These are phyloP conservation scores for Chironomus riparius DNA, from an alignment of 2,888 invertebrate genomes.

Conservation along the genomic window DNA sequence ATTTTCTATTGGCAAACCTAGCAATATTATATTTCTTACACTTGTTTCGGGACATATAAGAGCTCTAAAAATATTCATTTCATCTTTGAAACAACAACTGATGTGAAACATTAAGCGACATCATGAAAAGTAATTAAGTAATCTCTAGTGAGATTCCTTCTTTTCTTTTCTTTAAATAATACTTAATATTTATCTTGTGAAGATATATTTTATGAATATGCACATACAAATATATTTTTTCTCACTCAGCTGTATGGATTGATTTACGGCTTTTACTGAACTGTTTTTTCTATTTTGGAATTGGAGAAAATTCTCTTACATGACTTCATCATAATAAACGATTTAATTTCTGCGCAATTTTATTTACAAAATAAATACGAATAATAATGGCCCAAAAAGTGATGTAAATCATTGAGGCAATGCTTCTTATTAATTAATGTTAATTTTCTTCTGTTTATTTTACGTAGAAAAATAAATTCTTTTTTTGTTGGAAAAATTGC, in stretches of 20 bases:
- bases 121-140: slow-evolving; percentile 28
- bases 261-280: slow-evolving; percentile 14
- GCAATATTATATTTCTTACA: too few species aligned
- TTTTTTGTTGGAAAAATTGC: neutral
- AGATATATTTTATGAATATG: too few species aligned
- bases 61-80: slow-evolving; percentile 1
- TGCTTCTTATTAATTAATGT: neutral
- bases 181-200: neutral
- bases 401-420: neutral
- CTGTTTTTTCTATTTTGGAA: slow-evolving; percentile 6
- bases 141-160: neutral
- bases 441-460: neutral
- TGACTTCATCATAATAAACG: too few species aligned
- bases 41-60: neutral
- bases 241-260: neutral
- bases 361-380: too few species aligned
- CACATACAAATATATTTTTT: neutral
- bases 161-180: neutral
- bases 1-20: too few species aligned
- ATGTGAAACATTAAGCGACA: slow-evolving; percentile 16
- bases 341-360: too few species aligned
- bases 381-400: too few species aligned
- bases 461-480: neutral
- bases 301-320: neutral
- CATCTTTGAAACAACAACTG: slow-evolving; percentile 3